phyloP scores from a whole-genome alignment of 2,113 vertebrate genomes.

The Dasyprocta punctata region DNA sequence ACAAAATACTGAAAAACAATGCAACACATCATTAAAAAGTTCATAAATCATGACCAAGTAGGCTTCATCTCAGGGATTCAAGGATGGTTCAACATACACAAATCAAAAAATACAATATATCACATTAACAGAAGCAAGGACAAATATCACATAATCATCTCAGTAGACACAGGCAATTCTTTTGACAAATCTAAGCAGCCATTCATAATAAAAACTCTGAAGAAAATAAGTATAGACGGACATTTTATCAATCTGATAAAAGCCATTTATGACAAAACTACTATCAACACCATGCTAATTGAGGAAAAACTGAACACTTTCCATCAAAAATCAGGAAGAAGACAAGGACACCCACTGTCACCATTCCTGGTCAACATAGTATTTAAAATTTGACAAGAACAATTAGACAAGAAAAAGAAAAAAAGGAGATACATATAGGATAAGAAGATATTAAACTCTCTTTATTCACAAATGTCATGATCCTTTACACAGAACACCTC shows the following conservation, averaged over 20 bases:
- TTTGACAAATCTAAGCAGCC: not conserved
- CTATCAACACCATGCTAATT: not conserved
- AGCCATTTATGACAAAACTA: not conserved
- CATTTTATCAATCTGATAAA: not conserved
- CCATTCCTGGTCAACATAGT: not conserved
- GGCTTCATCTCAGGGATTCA: not conserved
- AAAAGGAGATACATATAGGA: not conserved
- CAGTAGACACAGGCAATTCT: not conserved
- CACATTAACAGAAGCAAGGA: not conserved
- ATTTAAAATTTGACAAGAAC: not conserved
- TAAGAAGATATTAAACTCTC: not conserved
- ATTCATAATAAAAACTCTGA: not conserved
- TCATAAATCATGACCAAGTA: not conserved
- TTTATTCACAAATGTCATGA: not conserved
- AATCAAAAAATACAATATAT: not conserved
- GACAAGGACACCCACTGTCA: not conserved
- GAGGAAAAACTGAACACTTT: not conserved
- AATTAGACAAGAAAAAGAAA: not conserved
- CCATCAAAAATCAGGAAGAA: not conserved
- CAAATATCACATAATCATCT: not conserved
- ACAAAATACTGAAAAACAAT: not conserved
- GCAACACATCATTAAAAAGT: not conserved
- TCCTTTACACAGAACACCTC: not conserved
- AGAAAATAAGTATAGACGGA: not conserved
- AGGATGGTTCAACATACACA: not conserved